Base-by-base conservation (phyloP, 2,797 vertebrate species). In the Trachops cirrhosus region DNA sequence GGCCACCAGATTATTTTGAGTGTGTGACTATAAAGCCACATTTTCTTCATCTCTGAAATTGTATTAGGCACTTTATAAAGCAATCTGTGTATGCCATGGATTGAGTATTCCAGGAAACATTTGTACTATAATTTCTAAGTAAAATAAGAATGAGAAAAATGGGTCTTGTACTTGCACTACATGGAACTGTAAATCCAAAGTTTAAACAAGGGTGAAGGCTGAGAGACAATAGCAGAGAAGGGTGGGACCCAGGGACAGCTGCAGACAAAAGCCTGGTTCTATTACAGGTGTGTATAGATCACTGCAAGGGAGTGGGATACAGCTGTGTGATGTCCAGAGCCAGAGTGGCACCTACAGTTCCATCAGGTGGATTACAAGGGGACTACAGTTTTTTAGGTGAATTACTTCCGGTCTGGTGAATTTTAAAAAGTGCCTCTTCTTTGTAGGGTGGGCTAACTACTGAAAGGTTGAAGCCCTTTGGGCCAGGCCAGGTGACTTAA, bases 91-190 rank as follows among this genome's bases (percentile, higher is more conserved):
- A 1, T 41, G 8, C 48, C 9, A 32, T 82, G 39, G 37, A 44
- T 0, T 18, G 26, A 37, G 9, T 5, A 39, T 77, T 54, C 71
- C 9, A 41, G 68, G 57, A 73, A 94, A 26, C 19, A 71, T 19
- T 41, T 95, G 18, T n/a, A 29, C n/a, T 93, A 89, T 22, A 46
- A 83, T 83, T 74, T 91, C 34, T 64, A 44, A 19, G 26, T 75
- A 77, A 94, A 86, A 80, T 62, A 86, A 89, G 77, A 86, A 74
- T 62, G 19, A 46, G 78, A 84, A 82, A 85, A 78, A 79, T 10
- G 44, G 16, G 34, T 89, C 64, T 93, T 46, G 3, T 41, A 18
- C 67, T 96, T 12, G 22, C 1, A 50, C 14, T 59, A 14, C 34
- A 5, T 2, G 14, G 54, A 71, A 64, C 37, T 59, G 41, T 41